Evolutionary conservation across 2,888 invertebrate genomes (phyloP), one percentile per base, ranked within the genome.

Genomic region (Drosophila quinaria): DNA sequence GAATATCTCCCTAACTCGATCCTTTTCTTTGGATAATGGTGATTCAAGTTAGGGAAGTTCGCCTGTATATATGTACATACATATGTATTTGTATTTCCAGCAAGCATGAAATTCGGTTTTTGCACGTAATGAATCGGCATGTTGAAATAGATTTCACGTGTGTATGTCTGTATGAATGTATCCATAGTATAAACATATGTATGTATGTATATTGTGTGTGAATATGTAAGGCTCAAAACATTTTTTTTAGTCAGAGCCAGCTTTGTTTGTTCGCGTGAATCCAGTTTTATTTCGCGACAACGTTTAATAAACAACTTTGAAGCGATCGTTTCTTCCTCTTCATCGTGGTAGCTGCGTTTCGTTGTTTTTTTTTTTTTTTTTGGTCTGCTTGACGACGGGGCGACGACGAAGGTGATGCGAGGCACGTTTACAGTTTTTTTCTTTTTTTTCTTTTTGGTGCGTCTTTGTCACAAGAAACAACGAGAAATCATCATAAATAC

Each of bases 271-370:
- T 4, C 58, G 35, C 35, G 44, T 44, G 61, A 73, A 80, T 76
- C 80, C 80, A 80, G 78, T 78, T 78, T 79, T 72, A 52, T 78
- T 72, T 78, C 37, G 74, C 69, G 60, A 64, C 63, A 64, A 19
- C 51, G 41, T 56, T 68, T 47, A 51, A 59, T 50, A 76, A 69
- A 51, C 59, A 67, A 59, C 63, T 69, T 60, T 50, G 46, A 46
- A 60, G 10, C 56, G 68, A 54, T 58, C 41, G 37, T 51, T 55
- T 67, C 66, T 56, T 50, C 46, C 39, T 70, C 77, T 62, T 41
- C 47, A 67, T 63, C 59, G 31, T 49, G 37, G 63, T 55, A 31
- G 47, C 33, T 47, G n/a, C n/a, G n/a, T n/a, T n/a, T n/a, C n/a
- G 46, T 51, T 33, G 31, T 10, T 10, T 10, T 10, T 31, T 10